Percentiles rank a stretch among this genome's conserved stretches.
These are phyloP conservation scores for Drosophila pseudotakahashii DNA, from an alignment of 2,888 invertebrate genomes.

Conservation along the genomic window DNA sequence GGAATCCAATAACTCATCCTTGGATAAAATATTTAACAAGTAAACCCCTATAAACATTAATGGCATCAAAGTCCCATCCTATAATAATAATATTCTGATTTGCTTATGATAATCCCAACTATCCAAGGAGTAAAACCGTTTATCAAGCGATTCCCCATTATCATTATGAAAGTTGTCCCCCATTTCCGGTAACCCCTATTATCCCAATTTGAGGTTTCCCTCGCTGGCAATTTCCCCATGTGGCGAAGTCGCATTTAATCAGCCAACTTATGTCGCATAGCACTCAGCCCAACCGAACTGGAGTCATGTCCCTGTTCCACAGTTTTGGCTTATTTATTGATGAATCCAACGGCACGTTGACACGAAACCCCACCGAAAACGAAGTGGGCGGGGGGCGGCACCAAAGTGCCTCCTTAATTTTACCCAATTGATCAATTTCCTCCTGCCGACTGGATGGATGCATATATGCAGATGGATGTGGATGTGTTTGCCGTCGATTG, in stretches of 20 bases:
- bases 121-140: not conserved
- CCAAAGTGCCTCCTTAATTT: constrained; percentile 66
- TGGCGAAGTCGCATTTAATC: constrained; percentile 39
- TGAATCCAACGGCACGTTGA: constrained; percentile 71
- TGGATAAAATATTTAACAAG: too few species aligned
- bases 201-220: constrained; percentile 6
- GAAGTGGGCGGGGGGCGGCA: constrained; percentile 7
- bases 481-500: constrained; percentile 57
- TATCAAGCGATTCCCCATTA: constrained; percentile 16
- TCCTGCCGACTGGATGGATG: constrained; percentile 18
- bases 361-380: constrained; percentile 57
- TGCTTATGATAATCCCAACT: not conserved
- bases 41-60: too few species aligned
- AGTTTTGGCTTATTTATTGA: constrained; percentile 69
- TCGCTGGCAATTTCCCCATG: constrained; percentile 29
- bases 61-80: not conserved
- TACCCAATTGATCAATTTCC: constrained; percentile 77
- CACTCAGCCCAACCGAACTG: constrained; percentile 27
- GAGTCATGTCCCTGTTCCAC: constrained; percentile 43
- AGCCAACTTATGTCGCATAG: constrained; percentile 28
- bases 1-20: too few species aligned
- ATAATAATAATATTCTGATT: not conserved
- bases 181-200: constrained; percentile 11
- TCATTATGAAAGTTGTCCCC: constrained; percentile 26
- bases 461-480: constrained; percentile 64